Conservation (phyloP, 2,888 invertebrate genomes). For the Hydropsyche betteni region DNA sequence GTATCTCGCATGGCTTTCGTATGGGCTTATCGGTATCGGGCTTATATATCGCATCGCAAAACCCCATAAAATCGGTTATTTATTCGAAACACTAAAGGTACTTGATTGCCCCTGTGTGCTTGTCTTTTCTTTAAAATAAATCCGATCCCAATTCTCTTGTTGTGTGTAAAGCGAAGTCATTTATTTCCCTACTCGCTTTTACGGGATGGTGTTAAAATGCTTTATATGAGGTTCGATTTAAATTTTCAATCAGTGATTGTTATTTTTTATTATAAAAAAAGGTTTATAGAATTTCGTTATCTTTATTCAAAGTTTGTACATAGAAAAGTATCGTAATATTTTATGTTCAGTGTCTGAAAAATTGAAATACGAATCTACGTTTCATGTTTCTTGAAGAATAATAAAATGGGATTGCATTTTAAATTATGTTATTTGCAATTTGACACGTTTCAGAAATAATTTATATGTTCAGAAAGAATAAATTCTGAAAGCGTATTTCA, state of each 20-base stretch:
- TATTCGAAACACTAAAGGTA: slow-evolving; percentile 19
- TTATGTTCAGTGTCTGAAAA: neutral
- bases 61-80: slow-evolving; percentile 18
- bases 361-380: neutral
- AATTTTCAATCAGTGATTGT: too few species aligned
- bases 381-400: neutral
- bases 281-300: too few species aligned
- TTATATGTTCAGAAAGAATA: too few species aligned
- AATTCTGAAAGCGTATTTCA: too few species aligned
- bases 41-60: neutral
- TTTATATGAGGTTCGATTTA: too few species aligned
- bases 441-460: too few species aligned
- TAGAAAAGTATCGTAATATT: neutral
- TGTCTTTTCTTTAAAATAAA: neutral
- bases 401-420: too few species aligned
- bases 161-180: neutral
- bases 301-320: neutral
- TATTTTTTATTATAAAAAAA: too few species aligned
- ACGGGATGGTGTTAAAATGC: neutral
- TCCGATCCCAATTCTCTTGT: neutral
- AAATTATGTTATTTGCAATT: too few species aligned
- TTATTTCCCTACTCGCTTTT: neutral
- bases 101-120: slow-evolving; percentile 8
- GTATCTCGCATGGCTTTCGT: neutral
- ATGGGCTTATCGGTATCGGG: neutral